Base-by-base conservation (phyloP, 1,140 invertebrate species). In the Drosophila sechellia region DNA sequence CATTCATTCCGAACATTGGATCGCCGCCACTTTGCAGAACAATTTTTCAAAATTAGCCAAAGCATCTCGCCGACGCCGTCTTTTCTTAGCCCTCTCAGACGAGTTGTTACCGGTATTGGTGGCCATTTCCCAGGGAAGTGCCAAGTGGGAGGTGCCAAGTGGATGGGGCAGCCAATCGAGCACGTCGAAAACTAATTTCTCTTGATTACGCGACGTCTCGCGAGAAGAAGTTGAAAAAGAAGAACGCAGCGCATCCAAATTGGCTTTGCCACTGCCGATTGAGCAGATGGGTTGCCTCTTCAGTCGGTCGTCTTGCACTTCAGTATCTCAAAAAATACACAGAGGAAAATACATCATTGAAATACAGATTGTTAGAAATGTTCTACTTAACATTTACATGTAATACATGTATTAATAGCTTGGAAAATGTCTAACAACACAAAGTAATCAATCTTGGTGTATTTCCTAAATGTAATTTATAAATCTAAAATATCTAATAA, bases 151-250 rank as follows among this genome's bases (percentile, higher is more conserved):
- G 53, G 27, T 61, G 57, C 31, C 31, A 39, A 40, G 31, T 8
- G 27, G 55, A 17, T 15, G 46, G 25, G 49, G 49, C 68, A 48
- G 43, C 77, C 87, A 90, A 90, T 90, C 83, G 79, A 74, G 79
- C 87, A 90, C 87, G 87, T 90, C 79, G 79, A 87, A 90, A 90
- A 84, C 87, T 90, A 90, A 90, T 90, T 90, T 90, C 77, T 90
- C 87, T 84, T 90, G 87, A 90, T 90, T 90, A 90, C 66, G 77
- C 83, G 70, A 60, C 42, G 39, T 49, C 48, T 45, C 22, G 43
- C 27, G 43, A 37, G 48, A 13, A 39, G 56, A 17, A 61, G 56
- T 31, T 31, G 31, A 1, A 31, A 31, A 10, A 42, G 48, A 13
- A 39, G 52, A 17, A 61, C 56, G 76, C 52, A 54, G 60, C 45